These are phyloP conservation scores for silkworm (Bombyx mori) DNA, from an alignment of 1,140 invertebrate species.

Conservation along the genomic window DNA sequence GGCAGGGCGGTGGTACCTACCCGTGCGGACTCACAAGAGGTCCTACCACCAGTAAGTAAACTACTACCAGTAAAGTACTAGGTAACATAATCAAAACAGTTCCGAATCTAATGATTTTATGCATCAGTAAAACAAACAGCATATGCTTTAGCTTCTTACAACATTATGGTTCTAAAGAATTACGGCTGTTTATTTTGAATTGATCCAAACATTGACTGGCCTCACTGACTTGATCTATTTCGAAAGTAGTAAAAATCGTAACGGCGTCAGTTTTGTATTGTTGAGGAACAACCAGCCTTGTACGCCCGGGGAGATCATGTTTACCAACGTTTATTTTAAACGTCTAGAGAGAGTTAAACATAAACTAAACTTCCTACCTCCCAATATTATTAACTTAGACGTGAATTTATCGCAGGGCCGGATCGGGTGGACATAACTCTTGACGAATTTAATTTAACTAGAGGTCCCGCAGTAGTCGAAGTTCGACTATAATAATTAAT, in stretches of 20 bases:
- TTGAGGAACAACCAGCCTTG: neutral
- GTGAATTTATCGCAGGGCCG: neutral
- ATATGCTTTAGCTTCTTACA: neutral
- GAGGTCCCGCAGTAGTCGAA: no score
- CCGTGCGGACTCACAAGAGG: no score
- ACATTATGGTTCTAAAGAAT: neutral
- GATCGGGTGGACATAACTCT: neutral
- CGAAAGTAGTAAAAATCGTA: neutral
- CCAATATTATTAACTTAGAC: conserved; percentile 5
- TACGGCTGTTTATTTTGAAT: neutral
- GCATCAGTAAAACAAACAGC: neutral
- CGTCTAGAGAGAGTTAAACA: conserved; percentile 1
- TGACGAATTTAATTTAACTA: neutral
- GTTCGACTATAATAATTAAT: no score
- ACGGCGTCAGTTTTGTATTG: neutral
- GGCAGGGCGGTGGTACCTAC: no score
- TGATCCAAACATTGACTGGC: neutral
- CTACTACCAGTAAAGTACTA: no score
- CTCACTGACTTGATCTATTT: neutral
- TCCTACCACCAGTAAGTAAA: no score
- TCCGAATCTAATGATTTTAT: neutral
- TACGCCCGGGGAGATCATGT: neutral
- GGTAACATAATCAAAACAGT: no score
- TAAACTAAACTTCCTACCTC: conserved; percentile 4
- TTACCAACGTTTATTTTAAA: conserved; percentile 6